Percentiles rank a stretch among this genome's conserved stretches.
Evolutionary conservation across 2,113 vertebrate genomes (phyloP).

Genomic region (Varanus komodoensis): DNA sequence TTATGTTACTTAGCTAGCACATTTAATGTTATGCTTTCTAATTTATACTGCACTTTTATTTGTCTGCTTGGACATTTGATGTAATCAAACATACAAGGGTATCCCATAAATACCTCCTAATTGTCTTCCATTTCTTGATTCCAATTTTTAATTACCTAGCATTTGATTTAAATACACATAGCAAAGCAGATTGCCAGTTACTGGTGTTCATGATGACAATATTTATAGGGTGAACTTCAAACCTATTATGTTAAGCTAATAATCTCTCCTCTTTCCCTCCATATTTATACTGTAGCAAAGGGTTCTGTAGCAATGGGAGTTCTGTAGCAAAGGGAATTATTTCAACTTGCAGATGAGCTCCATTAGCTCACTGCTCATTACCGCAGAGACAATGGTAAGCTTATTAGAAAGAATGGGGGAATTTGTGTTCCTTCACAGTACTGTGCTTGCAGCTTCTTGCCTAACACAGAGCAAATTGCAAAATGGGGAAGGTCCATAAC

Average conservation of each 20-base stretch:
- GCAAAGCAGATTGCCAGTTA: conserved; percentile 24
- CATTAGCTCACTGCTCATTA: neutral
- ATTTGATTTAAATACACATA: neutral
- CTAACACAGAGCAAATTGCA: neutral
- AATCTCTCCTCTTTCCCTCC: neutral
- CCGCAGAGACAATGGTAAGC: conserved; percentile 16
- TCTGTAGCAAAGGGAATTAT: conserved; percentile 18
- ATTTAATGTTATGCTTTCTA: neutral
- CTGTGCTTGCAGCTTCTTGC: neutral
- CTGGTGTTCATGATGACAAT: conserved; percentile 27
- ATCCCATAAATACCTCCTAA: conserved; percentile 1
- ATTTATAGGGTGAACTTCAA: conserved; percentile 39
- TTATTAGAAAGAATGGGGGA: neutral
- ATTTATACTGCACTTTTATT: neutral
- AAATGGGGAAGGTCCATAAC: neutral
- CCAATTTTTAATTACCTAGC: conserved; percentile 10
- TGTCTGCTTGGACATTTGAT: neutral
- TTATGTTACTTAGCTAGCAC: neutral
- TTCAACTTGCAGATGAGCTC: neutral
- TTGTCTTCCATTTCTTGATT: neutral
- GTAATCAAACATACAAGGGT: neutral
- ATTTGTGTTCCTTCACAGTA: neutral
- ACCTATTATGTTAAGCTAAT: neutral
- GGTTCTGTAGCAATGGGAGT: neutral
- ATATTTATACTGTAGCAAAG: conserved; percentile 23